Base-by-base conservation (phyloP, 2,797 vertebrate genomes). In the Myotis myotis region DNA sequence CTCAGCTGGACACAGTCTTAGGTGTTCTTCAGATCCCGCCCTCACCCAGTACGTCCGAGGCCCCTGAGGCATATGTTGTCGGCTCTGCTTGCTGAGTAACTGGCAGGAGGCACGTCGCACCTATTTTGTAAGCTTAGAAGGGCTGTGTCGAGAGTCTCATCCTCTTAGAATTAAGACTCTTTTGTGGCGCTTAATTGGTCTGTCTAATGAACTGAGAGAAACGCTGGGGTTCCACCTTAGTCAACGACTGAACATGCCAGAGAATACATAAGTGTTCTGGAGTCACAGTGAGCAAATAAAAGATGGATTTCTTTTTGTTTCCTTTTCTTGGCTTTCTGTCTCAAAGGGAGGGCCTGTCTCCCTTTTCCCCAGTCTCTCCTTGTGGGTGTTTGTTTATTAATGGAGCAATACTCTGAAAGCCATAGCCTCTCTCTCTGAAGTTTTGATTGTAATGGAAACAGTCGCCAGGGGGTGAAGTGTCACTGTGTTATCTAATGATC, bases 401-500 rank as follows among this genome's bases (percentile, higher is more conserved):
- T 64, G 85, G 30, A 95, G 74, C 8, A 5, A 89, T 85, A 89
- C 72, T 49, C 93, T 62, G 36, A 83, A 74, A 93, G 93, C 80
- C 44, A 9, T 41, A 38, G 44, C 44, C 64, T 85, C 90, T 94
- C 47, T 79, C 92, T 93, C 93, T 90, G n/a, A 93, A 96, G 74
- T 93, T 88, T 85, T 96, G 92, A 93, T 68, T 90, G 81, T 93
- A 87, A 96, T 88, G 60, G 90, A 72, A 94, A 94, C 57, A 94
- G 97, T 94, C 66, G 16, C 87, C 82, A 83, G 80, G 38, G 44
- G 72, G 62, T 89, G 78, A 92, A 93, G 49, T 95, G 87, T 81
- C 92, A 88, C 82, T 64, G 87, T 89, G 89, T 83, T 97, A 92
- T 94, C 96, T 83, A 92, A 93, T 91, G 93, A 96, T 81, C 95